Conservation (phyloP, 1,140 invertebrate species). For the Drosophila nebulosa region DNA sequence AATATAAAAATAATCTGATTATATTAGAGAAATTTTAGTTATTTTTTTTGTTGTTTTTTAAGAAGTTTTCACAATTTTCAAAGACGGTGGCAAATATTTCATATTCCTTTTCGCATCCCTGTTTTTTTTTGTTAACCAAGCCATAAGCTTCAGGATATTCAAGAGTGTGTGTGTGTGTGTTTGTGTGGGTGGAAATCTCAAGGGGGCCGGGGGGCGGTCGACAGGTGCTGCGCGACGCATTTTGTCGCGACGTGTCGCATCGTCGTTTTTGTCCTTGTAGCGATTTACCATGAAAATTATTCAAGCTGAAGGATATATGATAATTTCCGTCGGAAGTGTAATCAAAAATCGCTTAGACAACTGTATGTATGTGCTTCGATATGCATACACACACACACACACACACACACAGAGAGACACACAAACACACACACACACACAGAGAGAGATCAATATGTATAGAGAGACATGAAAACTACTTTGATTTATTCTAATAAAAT, state of each 20-base stretch:
- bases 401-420: not conserved
- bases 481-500: not conserved
- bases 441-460: not conserved
- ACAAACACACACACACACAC: not conserved
- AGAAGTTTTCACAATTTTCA: not conserved
- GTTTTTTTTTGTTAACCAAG: too few relatives aligned
- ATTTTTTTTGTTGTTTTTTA: too few relatives aligned
- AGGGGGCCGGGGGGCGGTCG: not conserved
- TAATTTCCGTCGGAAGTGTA: slow-evolving; percentile 81
- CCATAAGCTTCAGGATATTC: not conserved
- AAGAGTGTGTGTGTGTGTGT: not conserved
- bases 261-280: slow-evolving; percentile 32
- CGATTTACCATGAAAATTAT: slow-evolving; percentile 77
- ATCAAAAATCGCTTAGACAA: slow-evolving; percentile 81
- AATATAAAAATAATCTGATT: too few relatives aligned
- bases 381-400: not conserved
- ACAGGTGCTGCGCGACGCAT: slow-evolving; percentile 15
- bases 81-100: not conserved
- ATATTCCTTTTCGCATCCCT: not conserved
- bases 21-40: too few relatives aligned
- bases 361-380: not conserved
- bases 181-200: too few relatives aligned
- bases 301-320: slow-evolving; percentile 81
- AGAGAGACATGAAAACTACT: not conserved
- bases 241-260: not conserved